Conservation (phyloP, 2,113 vertebrate species). For the Dromaius novaehollandiae region DNA sequence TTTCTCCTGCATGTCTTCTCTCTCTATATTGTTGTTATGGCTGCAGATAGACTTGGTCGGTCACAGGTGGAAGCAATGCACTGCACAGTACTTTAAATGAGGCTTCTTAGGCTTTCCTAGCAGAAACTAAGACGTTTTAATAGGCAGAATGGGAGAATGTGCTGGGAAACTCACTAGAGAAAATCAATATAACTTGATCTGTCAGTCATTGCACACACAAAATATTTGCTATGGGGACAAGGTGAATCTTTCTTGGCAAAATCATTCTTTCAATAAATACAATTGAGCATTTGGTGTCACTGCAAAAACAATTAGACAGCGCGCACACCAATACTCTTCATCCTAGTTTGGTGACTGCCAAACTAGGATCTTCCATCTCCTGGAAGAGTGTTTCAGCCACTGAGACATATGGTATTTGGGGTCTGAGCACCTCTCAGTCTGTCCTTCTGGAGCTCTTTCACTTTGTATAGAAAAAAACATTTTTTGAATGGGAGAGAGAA, state of each 20-base stretch:
- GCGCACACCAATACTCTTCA: not conserved
- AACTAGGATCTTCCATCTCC: not conserved
- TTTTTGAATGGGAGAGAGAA: not conserved
- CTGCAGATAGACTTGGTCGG: not conserved
- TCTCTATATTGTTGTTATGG: not conserved
- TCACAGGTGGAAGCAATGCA: not conserved
- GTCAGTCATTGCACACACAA: not conserved
- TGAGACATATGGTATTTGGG: not conserved
- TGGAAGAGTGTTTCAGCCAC: not conserved
- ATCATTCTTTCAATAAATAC: not conserved
- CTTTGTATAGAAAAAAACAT: not conserved
- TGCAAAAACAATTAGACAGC: not conserved
- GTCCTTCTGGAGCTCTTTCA: not conserved
- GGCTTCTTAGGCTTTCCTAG: not conserved
- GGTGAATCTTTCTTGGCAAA: not conserved
- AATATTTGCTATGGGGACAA: not conserved
- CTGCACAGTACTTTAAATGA: not conserved
- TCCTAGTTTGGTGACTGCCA: not conserved
- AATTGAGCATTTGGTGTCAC: not conserved
- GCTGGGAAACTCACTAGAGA: not conserved
- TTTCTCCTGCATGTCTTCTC: not conserved
- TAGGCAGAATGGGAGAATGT: not conserved
- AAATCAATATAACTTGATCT: not conserved
- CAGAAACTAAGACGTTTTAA: not conserved
- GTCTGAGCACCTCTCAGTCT: not conserved